Conservation (phyloP, 2,113 vertebrate genomes). For the Sphyrna mokarran region DNA sequence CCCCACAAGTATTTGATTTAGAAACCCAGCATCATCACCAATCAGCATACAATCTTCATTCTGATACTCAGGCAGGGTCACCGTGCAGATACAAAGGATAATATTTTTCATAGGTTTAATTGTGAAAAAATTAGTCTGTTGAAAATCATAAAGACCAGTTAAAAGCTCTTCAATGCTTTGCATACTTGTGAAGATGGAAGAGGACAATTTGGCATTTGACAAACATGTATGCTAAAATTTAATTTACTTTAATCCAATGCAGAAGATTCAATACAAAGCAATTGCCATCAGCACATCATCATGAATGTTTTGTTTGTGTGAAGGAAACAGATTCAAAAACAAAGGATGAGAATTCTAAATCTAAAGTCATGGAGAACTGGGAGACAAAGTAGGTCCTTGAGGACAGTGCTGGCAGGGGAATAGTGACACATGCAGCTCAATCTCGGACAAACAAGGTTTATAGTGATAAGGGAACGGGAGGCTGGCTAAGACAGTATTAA, state of each 20-base stretch:
- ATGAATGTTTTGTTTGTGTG: neutral
- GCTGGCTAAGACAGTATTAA: no score
- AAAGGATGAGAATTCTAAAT: neutral
- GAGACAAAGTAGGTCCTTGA: no score
- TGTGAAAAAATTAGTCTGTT: conserved; percentile 53
- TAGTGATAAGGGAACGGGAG: no score
- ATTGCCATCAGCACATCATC: neutral
- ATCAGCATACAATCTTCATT: conserved; percentile 54
- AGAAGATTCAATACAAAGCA: neutral
- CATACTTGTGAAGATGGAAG: neutral
- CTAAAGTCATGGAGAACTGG: neutral
- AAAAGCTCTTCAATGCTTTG: neutral
- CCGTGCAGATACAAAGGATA: conserved; percentile 52
- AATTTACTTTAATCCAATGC: neutral
- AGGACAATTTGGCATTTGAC: neutral
- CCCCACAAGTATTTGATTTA: conserved; percentile 53
- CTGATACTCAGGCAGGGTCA: conserved; percentile 43
- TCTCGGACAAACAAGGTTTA: no score
- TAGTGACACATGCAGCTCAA: no score
- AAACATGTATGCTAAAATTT: neutral
- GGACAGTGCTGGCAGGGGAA: no score
- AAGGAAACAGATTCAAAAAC: neutral
- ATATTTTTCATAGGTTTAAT: conserved; percentile 60
- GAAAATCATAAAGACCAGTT: conserved; percentile 28
- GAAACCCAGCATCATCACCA: conserved; percentile 59